Percentiles rank a stretch among this genome's conserved stretches.
These are phyloP conservation scores for Neofelis nebulosa DNA, from an alignment of 2,113 vertebrate genomes.

Conservation along the genomic window DNA sequence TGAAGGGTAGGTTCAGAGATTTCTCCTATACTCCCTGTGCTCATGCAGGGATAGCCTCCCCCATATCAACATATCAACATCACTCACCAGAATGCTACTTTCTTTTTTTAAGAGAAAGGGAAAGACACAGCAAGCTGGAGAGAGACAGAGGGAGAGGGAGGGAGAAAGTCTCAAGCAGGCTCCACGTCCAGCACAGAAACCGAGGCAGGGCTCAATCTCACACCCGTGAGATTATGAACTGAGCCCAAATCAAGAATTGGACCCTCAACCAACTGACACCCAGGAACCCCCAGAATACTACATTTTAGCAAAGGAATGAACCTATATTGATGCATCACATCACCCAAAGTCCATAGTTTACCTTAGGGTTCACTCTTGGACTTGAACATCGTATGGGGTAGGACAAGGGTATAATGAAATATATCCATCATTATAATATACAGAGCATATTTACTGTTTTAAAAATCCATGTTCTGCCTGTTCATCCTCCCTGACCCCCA, in stretches of 20 bases:
- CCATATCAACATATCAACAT: not conserved
- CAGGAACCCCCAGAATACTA: not conserved
- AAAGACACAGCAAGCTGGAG: no score
- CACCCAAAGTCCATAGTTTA: not conserved
- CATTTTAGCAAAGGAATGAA: not conserved
- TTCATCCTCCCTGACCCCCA: fast-evolving
- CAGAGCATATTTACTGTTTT: not conserved
- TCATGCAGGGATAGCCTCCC: not conserved
- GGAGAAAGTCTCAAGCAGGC: no score
- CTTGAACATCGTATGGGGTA: not conserved
- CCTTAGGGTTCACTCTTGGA: not conserved
- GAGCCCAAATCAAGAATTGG: no score
- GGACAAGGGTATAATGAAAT: not conserved
- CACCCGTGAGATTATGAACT: no score
- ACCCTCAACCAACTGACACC: no score
- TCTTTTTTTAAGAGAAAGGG: not conserved
- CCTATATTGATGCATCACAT: not conserved
- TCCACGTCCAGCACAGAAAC: no score
- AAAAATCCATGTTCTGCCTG: not conserved
- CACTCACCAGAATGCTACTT: not conserved
- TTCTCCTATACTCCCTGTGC: not conserved
- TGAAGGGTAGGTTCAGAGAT: not conserved
- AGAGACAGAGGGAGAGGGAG: no score
- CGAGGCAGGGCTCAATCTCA: no score
- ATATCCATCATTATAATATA: not conserved